These are phyloP conservation scores for Acipenser transmontanus DNA, from an alignment of 2,797 vertebrate species.

Conservation along the genomic window DNA sequence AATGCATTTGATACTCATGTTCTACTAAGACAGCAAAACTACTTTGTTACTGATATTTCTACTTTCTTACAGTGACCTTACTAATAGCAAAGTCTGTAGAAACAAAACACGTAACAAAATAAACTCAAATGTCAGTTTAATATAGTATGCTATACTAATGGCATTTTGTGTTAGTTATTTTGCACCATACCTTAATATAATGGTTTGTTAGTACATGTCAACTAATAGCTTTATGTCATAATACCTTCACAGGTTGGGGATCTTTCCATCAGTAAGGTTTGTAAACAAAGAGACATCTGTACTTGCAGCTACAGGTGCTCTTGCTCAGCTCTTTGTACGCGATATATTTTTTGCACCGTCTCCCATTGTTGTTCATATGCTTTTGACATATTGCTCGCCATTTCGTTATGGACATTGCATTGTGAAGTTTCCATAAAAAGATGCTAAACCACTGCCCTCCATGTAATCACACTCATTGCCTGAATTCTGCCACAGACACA, in stretches of 20 bases:
- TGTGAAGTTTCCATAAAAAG: not conserved
- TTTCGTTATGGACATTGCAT: slow-evolving; percentile 25
- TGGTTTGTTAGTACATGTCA: slow-evolving; percentile 37
- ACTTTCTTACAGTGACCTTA: no score
- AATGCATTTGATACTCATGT: no score
- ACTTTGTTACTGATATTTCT: no score
- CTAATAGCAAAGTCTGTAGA: no score
- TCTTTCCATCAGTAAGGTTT: slow-evolving; percentile 72
- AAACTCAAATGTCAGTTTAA: no score
- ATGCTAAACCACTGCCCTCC: slow-evolving; percentile 18
- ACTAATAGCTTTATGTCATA: slow-evolving; percentile 64
- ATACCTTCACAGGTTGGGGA: slow-evolving; percentile 78
- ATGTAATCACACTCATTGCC: slow-evolving; percentile 4
- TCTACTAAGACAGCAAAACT: no score
- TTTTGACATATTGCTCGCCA: slow-evolving; percentile 4
- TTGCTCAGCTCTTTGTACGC: slow-evolving; percentile 34
- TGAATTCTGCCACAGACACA: no score
- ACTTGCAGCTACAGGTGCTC: slow-evolving; percentile 34
- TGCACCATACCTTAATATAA: not conserved
- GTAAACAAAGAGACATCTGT: slow-evolving; percentile 51
- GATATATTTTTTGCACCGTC: slow-evolving; percentile 1
- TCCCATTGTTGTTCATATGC: not conserved
- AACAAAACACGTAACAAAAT: no score
- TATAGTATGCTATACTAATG: slow-evolving; percentile 10
- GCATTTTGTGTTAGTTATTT: not conserved